A percentile compares a stretch with the other conserved stretches of the same genome.
Evolutionary conservation across 2,888 invertebrate genomes (phyloP).

Genomic region (Unio delphinus): DNA sequence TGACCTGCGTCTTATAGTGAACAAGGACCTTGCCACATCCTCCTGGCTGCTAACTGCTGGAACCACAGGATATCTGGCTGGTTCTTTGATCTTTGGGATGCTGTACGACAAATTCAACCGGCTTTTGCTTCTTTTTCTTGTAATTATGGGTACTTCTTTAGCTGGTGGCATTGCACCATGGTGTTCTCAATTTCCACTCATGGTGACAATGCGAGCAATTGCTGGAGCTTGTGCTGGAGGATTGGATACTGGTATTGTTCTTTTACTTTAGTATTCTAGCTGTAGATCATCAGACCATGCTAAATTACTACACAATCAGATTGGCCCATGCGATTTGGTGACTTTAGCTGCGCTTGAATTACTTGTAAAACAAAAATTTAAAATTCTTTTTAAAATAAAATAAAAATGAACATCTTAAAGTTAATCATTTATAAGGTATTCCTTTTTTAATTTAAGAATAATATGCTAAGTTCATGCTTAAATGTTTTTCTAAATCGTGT

Average conservation of each 20-base stretch:
- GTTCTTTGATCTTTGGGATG: slow-evolving; percentile 20
- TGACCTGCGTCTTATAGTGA: slow-evolving; percentile 55
- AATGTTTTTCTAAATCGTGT: no score
- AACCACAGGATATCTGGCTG: slow-evolving; percentile 53
- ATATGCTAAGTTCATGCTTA: no score
- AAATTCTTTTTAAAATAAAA: no score
- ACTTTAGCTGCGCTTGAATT: no score
- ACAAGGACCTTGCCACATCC: slow-evolving; percentile 53
- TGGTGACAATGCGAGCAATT: slow-evolving; percentile 20
- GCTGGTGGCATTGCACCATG: slow-evolving; percentile 15
- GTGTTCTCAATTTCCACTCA: slow-evolving; percentile 15
- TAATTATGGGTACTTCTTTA: slow-evolving; percentile 8
- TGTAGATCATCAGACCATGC: no score
- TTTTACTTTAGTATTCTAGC: slow-evolving; percentile 15
- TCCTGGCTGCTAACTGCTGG: slow-evolving; percentile 61
- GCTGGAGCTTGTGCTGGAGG: slow-evolving; percentile 16
- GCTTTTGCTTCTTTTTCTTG: slow-evolving; percentile 15
- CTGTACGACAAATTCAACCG: slow-evolving; percentile 31
- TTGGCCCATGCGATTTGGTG: no score
- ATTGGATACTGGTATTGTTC: slow-evolving; percentile 26
- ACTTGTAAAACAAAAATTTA: no score
- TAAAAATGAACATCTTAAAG: no score
- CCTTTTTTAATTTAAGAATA: no score
- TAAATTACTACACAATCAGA: no score
- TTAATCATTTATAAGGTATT: no score